These are phyloP conservation scores for Larimichthys crocea DNA, from an alignment of 2,113 vertebrate genomes.

Conservation along the genomic window DNA sequence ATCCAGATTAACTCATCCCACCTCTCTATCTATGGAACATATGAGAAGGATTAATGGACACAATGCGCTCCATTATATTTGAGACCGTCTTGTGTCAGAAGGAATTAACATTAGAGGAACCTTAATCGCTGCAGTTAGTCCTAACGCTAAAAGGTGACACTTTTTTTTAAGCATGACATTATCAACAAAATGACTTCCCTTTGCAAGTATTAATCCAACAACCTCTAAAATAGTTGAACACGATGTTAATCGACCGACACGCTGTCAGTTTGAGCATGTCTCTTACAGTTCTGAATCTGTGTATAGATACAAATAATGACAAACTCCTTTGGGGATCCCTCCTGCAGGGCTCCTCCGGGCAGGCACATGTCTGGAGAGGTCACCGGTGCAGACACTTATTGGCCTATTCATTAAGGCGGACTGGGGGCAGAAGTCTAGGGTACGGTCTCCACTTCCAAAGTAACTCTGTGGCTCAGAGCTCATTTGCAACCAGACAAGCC, in stretches of 20 bases:
- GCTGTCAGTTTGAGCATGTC: constrained; percentile 2
- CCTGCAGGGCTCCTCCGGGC: constrained; percentile 5
- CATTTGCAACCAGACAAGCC: constrained; percentile 85
- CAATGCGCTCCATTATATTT: constrained; percentile 66
- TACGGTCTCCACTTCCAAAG: constrained; percentile 76
- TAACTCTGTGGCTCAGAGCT: constrained; percentile 80
- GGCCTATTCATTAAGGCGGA: constrained; percentile 71
- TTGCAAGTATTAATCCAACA: neutral
- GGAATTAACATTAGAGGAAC: constrained; percentile 54
- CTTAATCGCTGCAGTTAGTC: constrained; percentile 52
- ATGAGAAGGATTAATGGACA: constrained; percentile 72
- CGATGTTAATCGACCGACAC: neutral
- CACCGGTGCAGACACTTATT: constrained; percentile 54
- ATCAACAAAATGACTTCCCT: neutral
- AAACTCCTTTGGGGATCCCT: constrained; percentile 22
- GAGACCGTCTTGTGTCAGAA: constrained; percentile 51
- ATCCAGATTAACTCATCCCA: constrained; percentile 75
- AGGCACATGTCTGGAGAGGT: constrained; percentile 39
- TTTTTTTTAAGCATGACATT: neutral
- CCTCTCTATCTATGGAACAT: constrained; percentile 66
- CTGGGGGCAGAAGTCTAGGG: constrained; percentile 60
- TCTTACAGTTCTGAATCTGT: constrained; percentile 12
- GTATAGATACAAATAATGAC: constrained; percentile 34
- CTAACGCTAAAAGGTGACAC: constrained; percentile 33
- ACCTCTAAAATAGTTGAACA: neutral